Evolutionary conservation across 2,797 vertebrate species (phyloP).

Genomic region (Cheracebus regulus): DNA sequence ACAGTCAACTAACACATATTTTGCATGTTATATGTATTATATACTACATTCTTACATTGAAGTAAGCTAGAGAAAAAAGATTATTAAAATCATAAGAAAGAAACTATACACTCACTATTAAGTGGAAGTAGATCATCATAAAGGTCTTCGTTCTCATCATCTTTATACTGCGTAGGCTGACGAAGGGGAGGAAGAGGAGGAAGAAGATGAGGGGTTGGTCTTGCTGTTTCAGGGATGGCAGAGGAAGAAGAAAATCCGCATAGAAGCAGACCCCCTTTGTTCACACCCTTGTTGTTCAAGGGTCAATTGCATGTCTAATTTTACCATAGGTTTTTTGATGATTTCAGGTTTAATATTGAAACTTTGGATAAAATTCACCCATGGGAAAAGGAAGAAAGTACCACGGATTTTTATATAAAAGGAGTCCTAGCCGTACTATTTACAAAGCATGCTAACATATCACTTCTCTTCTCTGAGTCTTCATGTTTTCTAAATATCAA

Average conservation of each 20-base stretch:
- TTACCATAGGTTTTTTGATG: not conserved
- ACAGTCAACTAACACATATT: not conserved
- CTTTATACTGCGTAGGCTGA: not conserved
- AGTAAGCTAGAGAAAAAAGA: not conserved
- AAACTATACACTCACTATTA: not conserved
- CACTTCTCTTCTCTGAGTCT: not conserved
- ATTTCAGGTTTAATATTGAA: conserved; percentile 6
- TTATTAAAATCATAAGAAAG: not conserved
- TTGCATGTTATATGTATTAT: not conserved
- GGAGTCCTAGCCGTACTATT: not conserved
- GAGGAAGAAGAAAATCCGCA: not conserved
- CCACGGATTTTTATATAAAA: not conserved
- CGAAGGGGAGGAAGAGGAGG: not conserved
- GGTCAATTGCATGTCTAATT: not conserved
- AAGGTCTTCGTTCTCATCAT: not conserved
- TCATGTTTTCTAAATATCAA: conserved; percentile 5
- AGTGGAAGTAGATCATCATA: not conserved
- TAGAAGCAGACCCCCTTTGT: not conserved
- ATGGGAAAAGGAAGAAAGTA: not conserved
- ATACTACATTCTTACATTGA: not conserved
- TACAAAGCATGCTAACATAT: not conserved
- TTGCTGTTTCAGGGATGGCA: not conserved
- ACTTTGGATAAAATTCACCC: not conserved
- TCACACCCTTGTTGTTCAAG: not conserved
- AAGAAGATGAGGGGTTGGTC: not conserved